Conservation (phyloP, 2,113 vertebrate species). For the Lagopus leucura region DNA sequence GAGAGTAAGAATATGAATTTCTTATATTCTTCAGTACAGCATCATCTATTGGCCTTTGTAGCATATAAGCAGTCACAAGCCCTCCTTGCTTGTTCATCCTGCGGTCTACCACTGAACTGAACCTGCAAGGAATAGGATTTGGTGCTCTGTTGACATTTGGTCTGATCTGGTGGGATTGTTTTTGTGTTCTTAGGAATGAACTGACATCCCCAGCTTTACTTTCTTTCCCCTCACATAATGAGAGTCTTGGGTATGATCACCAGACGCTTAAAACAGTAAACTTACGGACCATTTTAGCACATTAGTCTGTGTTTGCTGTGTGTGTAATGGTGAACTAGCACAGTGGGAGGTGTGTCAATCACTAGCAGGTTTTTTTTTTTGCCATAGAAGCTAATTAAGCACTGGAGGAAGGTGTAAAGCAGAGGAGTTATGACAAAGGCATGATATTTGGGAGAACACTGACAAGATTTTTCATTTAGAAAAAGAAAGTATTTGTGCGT, state of each 20-base stretch:
- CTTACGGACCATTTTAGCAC: not conserved
- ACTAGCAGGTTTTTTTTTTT: not conserved
- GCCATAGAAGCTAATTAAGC: not conserved
- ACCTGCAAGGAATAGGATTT: not conserved
- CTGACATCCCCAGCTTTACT: not conserved
- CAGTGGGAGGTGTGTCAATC: not conserved
- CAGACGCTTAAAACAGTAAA: not conserved
- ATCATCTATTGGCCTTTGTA: not conserved
- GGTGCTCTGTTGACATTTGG: not conserved
- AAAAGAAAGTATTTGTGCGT: not conserved
- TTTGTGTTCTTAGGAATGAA: not conserved
- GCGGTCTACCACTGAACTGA: not conserved
- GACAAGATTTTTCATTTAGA: not conserved
- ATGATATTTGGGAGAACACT: not conserved
- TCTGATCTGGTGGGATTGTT: not conserved
- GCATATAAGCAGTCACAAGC: not conserved
- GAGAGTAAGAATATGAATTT: not conserved
- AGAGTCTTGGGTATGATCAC: not conserved
- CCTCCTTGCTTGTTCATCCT: not conserved
- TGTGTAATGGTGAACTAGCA: not conserved
- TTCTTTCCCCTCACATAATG: not conserved
- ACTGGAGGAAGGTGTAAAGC: fast-evolving
- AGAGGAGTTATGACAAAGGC: not conserved
- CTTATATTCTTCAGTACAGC: not conserved
- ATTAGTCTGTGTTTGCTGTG: not conserved